Conservation (phyloP, 2,888 invertebrate species). For the Vannuccia rotundouncinata region DNA sequence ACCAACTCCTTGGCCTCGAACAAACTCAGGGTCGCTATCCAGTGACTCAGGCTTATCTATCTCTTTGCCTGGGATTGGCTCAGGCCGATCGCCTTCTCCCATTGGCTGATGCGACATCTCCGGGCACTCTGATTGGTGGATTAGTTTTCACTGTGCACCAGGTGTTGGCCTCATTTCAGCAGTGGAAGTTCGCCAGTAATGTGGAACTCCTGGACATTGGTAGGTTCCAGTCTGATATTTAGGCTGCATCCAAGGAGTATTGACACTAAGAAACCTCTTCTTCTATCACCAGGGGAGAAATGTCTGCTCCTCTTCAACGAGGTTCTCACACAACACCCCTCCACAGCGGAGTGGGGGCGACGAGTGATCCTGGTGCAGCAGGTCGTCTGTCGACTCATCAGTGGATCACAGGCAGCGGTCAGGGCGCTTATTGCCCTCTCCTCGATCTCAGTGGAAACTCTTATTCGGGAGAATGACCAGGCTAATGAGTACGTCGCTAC, state of each 20-base stretch:
- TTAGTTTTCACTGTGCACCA: not conserved
- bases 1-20: not conserved
- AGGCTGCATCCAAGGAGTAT: too few relatives aligned
- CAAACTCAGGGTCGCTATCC: constrained; percentile 11
- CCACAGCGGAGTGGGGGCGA: not conserved
- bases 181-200: constrained; percentile 11
- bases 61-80: constrained; percentile 16
- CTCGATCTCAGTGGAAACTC: not conserved
- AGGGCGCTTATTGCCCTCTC: not conserved
- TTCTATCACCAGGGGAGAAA: constrained; percentile 5
- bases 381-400: constrained; percentile 2
- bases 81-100: not conserved
- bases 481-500: not conserved
- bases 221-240: too few relatives aligned
- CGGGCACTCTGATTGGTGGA: constrained; percentile 14
- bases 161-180: not conserved
- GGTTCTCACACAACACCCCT: constrained; percentile 2
- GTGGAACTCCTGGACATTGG: not conserved
- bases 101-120: not conserved
- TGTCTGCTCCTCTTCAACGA: constrained; percentile 9
- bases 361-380: not conserved
- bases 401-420: not conserved
- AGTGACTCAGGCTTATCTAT: constrained; percentile 14
- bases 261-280: too few relatives aligned
- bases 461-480: not conserved